Percentiles rank a stretch among this genome's conserved stretches.
Evolutionary conservation across 2,113 vertebrate genomes (phyloP).

Genomic region (Mesitornis unicolor): DNA sequence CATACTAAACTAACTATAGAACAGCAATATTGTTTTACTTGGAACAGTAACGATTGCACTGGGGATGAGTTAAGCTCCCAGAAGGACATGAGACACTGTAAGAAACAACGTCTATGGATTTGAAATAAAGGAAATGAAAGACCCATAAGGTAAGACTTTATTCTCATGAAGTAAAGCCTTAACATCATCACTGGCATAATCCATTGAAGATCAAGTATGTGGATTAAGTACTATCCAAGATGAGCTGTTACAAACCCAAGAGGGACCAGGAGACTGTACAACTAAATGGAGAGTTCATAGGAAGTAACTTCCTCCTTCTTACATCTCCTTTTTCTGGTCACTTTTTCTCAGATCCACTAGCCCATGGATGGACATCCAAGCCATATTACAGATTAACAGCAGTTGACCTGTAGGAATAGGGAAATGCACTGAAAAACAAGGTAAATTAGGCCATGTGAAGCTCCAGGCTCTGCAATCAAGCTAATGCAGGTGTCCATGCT

Average conservation of each 20-base stretch:
- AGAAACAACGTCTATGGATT: background rate
- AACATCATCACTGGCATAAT: background rate
- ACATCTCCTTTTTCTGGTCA: background rate
- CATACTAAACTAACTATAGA: background rate
- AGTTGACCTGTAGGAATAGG: background rate
- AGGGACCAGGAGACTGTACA: background rate
- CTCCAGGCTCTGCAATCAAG: background rate
- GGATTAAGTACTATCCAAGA: background rate
- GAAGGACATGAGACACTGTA: background rate
- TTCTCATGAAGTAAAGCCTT: background rate
- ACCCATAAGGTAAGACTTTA: background rate
- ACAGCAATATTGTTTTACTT: background rate
- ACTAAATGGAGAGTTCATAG: background rate
- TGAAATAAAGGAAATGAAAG: background rate
- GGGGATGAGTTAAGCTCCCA: background rate
- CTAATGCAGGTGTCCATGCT: background rate
- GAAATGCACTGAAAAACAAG: background rate
- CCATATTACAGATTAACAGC: background rate
- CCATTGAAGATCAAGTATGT: background rate
- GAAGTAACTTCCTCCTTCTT: background rate
- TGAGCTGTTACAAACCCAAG: background rate
- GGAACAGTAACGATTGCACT: background rate
- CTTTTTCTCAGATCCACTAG: background rate
- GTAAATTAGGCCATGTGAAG: background rate
- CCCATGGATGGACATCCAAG: background rate